Evolutionary conservation across 2,888 invertebrate species (phyloP).

Genomic region (Dexiosoma caninum): DNA sequence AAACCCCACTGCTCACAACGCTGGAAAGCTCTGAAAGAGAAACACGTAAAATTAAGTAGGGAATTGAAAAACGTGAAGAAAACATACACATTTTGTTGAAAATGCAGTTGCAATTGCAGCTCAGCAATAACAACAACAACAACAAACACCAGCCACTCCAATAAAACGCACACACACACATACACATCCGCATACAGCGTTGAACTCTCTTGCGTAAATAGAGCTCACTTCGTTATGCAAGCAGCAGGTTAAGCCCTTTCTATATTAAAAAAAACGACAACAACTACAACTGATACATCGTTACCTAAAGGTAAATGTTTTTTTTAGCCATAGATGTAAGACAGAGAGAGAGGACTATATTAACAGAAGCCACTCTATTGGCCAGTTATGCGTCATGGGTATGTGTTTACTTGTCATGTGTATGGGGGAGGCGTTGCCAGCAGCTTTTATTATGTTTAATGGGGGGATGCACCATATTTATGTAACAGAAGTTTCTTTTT

Average conservation of each 20-base stretch:
- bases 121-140: background rate
- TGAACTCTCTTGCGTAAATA: background rate
- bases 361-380: background rate
- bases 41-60: background rate
- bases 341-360: constrained; percentile 23
- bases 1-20: background rate
- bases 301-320: no score
- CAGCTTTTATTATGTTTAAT: background rate
- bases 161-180: background rate
- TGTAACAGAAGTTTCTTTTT: background rate
- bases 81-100: background rate
- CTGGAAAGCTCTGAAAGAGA: constrained; percentile 17
- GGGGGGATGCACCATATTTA: constrained; percentile 1
- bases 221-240: background rate
- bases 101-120: constrained; percentile 43
- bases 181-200: no score
- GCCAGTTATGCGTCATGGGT: background rate
- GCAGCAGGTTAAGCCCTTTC: constrained; percentile 24
- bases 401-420: background rate
- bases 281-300: background rate
- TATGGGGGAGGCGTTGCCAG: constrained; percentile 18
- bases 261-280: background rate
- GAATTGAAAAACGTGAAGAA: constrained; percentile 3
- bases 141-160: constrained; percentile 21
- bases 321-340: background rate